Conservation (phyloP, 2,888 invertebrate genomes). For the Cryptocheilus praepositus region DNA sequence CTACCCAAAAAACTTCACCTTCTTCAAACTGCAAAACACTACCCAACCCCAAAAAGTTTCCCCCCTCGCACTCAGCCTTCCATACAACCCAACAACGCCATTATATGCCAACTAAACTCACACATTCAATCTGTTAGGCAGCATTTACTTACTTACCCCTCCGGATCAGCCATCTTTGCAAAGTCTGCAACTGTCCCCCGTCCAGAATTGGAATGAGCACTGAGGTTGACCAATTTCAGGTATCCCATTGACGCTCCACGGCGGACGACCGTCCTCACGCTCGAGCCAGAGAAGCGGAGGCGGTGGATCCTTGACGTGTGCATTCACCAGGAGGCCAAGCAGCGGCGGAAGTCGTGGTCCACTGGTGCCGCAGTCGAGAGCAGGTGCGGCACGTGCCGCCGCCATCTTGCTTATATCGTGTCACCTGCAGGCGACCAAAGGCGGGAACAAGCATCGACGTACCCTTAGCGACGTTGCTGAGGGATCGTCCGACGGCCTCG, state of each 20-base stretch:
- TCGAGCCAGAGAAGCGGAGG: constrained; percentile 78
- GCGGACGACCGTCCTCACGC: constrained; percentile 78
- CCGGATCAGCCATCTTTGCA: too few species aligned
- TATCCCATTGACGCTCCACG: constrained; percentile 79
- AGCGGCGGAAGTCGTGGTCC: constrained; percentile 82
- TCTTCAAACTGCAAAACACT: too few species aligned
- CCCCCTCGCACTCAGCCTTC: too few species aligned
- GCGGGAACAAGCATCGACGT: constrained; percentile 71
- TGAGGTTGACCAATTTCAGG: constrained; percentile 73
- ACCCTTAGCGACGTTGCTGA: constrained; percentile 74
- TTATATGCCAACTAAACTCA: too few species aligned
- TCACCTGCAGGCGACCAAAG: constrained; percentile 78
- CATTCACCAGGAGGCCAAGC: constrained; percentile 77
- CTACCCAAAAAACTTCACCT: too few species aligned
- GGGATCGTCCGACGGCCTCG: constrained; percentile 74
- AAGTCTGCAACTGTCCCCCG: too few species aligned
- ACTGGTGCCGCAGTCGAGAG: constrained; percentile 87
- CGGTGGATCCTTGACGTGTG: constrained; percentile 74
- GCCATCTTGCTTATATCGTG: constrained; percentile 97
- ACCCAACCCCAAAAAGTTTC: too few species aligned
- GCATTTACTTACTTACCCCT: too few species aligned
- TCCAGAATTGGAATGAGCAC: too few species aligned
- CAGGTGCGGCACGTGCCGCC: constrained; percentile 95
- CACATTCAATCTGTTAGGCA: too few species aligned
- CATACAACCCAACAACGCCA: too few species aligned